phyloP scores from a whole-genome alignment of 2,888 invertebrate genomes.

The Nemotelus pantherinus region DNA sequence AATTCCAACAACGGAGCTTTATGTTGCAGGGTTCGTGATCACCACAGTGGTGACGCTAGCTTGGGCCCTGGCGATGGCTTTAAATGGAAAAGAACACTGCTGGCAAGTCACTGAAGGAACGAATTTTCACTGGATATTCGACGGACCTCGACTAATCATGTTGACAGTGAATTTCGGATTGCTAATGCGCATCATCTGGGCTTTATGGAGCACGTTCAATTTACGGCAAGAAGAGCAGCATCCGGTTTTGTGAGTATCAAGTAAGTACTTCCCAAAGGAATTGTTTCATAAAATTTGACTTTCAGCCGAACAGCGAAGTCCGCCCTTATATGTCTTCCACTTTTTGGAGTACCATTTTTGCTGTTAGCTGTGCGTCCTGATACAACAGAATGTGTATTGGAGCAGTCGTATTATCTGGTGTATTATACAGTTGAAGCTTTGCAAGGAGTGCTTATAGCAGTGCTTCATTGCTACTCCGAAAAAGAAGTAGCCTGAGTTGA shows the following conservation, averaged over 20 bases:
- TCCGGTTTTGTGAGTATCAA: slow-evolving; percentile 50
- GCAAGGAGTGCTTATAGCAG: slow-evolving; percentile 72
- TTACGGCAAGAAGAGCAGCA: slow-evolving; percentile 54
- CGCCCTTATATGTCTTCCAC: slow-evolving; percentile 73
- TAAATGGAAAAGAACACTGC: slow-evolving; percentile 68
- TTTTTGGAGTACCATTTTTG: slow-evolving; percentile 76
- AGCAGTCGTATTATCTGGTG: slow-evolving; percentile 70
- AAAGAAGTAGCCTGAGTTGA: slow-evolving; percentile 67
- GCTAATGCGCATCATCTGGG: slow-evolving; percentile 72
- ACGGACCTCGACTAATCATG: slow-evolving; percentile 70
- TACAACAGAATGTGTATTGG: slow-evolving; percentile 66
- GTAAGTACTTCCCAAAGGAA: background rate
- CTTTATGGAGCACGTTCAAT: slow-evolving; percentile 72
- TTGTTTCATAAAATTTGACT: slow-evolving; percentile 45
- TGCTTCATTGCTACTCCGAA: slow-evolving; percentile 74
- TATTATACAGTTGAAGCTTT: slow-evolving; percentile 70
- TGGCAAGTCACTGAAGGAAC: slow-evolving; percentile 70
- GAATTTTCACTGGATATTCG: slow-evolving; percentile 71
- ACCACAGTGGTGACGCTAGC: slow-evolving; percentile 67
- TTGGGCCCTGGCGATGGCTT: slow-evolving; percentile 69
- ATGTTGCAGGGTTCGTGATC: slow-evolving; percentile 64
- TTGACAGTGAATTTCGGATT: slow-evolving; percentile 70
- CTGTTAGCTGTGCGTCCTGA: slow-evolving; percentile 69
- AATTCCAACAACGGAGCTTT: slow-evolving; percentile 66
- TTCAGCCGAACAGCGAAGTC: slow-evolving; percentile 72